Evolutionary conservation across 1,140 invertebrate genomes (phyloP), one percentile per base, ranked within the genome.

Genomic region (Zaprionus ghesquierei): DNA sequence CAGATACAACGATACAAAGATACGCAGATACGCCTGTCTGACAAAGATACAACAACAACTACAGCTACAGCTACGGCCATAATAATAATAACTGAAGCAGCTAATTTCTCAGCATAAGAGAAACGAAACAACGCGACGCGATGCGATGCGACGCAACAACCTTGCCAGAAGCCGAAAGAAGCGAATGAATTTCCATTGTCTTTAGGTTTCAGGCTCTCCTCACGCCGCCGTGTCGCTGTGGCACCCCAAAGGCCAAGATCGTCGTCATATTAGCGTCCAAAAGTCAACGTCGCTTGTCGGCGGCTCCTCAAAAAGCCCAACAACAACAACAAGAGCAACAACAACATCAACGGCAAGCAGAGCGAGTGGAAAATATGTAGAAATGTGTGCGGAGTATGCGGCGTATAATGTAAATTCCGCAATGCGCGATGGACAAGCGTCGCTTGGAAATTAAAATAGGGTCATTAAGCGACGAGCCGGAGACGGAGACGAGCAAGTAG

Each of bases 401-500:
- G 81, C 69, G 81, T 84, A 85, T 86, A 87, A 86, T 86, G 82
- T 87, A 87, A 86, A 86, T 86, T 86, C 81, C 81, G 79, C 79
- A 87, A 86, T 87, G 81, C 81, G 81, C 79, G 81, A 86, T 86
- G 81, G 81, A 87, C 81, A 86, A 87, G 81, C 79, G 82, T 87
- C 81, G 78, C 78, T 81, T 86, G 82, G 82, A 86, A 86, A 86
- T 86, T 86, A 86, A 86, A 86, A 87, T 86, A 87, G 81, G 81
- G 82, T 86, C 82, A 86, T 86, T 86, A 86, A 86, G 81, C 82
- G 82, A 50, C 62, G 49, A 55, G 29, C 35, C 35, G 79, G 55
- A 44, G 68, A 80, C 56, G 46, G 31, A 49, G 29, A 54, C 56
- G 10, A 58, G 25, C 27, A 49, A 70, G 31, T 15, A 23, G 33